These are phyloP conservation scores for Argynnis bischoffii DNA, from an alignment of 2,888 invertebrate genomes.

Conservation along the genomic window DNA sequence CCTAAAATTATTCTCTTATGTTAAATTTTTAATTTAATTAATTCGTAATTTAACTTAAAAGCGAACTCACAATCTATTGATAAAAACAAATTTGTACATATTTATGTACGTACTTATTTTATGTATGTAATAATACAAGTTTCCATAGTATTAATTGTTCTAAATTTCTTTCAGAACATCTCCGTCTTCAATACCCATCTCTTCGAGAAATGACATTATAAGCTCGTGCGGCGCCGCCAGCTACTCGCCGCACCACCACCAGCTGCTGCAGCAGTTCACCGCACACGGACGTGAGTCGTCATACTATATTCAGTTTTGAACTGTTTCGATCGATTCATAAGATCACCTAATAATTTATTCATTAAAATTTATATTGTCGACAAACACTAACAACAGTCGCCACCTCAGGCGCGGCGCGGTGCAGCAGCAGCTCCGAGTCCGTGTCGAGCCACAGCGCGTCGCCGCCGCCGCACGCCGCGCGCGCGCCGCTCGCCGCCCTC, in stretches of 20 bases:
- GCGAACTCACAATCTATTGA: no score
- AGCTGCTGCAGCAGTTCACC: slow-evolving; percentile 72
- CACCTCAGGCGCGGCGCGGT: slow-evolving; percentile 50
- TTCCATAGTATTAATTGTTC: background rate
- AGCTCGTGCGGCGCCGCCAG: slow-evolving; percentile 48
- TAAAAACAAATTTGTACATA: no score
- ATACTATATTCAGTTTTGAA: background rate
- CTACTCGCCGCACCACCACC: slow-evolving; percentile 71
- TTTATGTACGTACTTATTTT: no score
- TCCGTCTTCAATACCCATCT: slow-evolving; percentile 55
- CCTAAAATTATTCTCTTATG: no score
- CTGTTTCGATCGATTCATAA: background rate
- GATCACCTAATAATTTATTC: background rate
- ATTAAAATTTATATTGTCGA: background rate
- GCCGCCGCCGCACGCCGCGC: slow-evolving; percentile 52
- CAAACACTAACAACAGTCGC: slow-evolving; percentile 30
- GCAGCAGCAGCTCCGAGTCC: slow-evolving; percentile 90
- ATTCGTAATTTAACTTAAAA: no score
- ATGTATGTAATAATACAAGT: no score
- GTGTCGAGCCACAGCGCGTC: slow-evolving; percentile 83
- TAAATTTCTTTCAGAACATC: slow-evolving; percentile 60
- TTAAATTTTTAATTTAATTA: no score
- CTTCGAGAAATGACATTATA: slow-evolving; percentile 60
- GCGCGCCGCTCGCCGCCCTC: slow-evolving; percentile 13
- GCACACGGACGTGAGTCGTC: slow-evolving; percentile 85